Conservation (phyloP, 2,113 vertebrate genomes). For the Neoarius graeffei region DNA sequence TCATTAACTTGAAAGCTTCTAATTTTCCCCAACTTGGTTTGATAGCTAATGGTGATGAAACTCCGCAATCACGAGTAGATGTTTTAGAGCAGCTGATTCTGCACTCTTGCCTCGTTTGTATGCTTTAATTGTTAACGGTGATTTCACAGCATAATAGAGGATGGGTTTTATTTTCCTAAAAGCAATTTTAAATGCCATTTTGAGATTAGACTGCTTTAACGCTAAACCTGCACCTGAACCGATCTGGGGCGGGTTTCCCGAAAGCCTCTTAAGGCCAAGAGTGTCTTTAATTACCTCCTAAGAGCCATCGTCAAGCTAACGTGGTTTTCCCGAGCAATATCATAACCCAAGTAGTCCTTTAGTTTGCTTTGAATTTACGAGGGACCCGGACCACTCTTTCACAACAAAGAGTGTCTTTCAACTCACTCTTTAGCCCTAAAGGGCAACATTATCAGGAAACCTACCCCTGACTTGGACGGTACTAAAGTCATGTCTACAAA, state of each 20-base stretch:
- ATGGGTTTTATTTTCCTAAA: not conserved
- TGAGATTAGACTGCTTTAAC: not conserved
- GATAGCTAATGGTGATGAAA: conserved; percentile 53
- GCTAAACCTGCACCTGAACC: not conserved
- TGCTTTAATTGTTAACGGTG: conserved; percentile 7
- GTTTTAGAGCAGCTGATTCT: conserved; percentile 35
- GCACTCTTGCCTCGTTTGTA: not conserved
- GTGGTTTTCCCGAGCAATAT: too few species aligned
- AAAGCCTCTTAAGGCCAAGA: too few species aligned
- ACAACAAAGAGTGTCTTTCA: too few species aligned
- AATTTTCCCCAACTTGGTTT: conserved; percentile 52
- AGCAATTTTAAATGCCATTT: not conserved
- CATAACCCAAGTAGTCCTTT: too few species aligned
- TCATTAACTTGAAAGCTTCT: conserved; percentile 60
- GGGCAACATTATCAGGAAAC: too few species aligned
- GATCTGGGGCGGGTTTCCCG: too few species aligned
- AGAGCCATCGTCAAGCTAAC: too few species aligned
- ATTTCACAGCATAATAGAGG: not conserved
- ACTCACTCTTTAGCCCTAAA: too few species aligned
- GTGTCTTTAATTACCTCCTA: too few species aligned
- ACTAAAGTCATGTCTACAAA: not conserved
- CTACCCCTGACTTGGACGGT: not conserved
- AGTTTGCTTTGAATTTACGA: too few species aligned
- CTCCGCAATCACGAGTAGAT: conserved; percentile 38
- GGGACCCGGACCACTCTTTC: too few species aligned